Percentiles rank a stretch among this genome's conserved stretches.
Conservation (phyloP, 2,113 vertebrate genomes). For the Paracanthobrama guichenoti region DNA sequence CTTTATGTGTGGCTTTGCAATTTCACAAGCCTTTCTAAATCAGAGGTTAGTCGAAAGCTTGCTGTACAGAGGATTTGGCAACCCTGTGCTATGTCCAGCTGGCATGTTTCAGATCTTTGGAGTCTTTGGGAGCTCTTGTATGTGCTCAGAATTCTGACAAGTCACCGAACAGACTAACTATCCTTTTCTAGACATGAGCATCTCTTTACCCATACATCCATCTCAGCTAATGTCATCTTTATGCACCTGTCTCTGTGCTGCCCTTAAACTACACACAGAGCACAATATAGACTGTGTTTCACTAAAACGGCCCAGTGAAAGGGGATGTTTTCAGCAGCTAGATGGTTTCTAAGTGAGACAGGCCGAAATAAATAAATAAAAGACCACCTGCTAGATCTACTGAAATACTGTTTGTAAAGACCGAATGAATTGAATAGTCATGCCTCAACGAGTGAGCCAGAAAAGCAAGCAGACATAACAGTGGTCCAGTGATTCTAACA, state of each 20-base stretch:
- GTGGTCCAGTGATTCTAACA: conserved; percentile 3
- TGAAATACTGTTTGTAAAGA: conserved; percentile 46
- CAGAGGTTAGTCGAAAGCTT: background rate
- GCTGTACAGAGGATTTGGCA: conserved; percentile 42
- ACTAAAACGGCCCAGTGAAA: background rate
- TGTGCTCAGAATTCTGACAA: conserved; percentile 74
- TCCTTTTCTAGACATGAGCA: conserved; percentile 24
- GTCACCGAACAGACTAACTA: conserved; percentile 49
- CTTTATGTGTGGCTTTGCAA: conserved; percentile 38
- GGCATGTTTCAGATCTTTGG: conserved; percentile 65
- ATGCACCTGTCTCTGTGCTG: conserved; percentile 29
- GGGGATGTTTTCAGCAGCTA: background rate
- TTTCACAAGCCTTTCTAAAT: conserved; percentile 12
- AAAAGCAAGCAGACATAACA: conserved; percentile 28
- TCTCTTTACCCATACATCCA: conserved; percentile 21
- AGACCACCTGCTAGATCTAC: conserved; percentile 43
- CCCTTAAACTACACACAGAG: conserved; percentile 19
- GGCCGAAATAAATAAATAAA: conserved; percentile 46
- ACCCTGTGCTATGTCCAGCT: conserved; percentile 49
- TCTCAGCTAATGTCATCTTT: conserved; percentile 25
- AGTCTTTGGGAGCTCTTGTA: conserved; percentile 63
- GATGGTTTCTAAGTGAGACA: conserved; percentile 30
- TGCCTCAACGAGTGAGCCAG: conserved; percentile 17
- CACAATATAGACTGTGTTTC: conserved; percentile 35
- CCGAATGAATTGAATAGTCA: conserved; percentile 46